These are phyloP conservation scores for Saguinus midas DNA, from an alignment of 2,113 vertebrate genomes.

Conservation along the genomic window DNA sequence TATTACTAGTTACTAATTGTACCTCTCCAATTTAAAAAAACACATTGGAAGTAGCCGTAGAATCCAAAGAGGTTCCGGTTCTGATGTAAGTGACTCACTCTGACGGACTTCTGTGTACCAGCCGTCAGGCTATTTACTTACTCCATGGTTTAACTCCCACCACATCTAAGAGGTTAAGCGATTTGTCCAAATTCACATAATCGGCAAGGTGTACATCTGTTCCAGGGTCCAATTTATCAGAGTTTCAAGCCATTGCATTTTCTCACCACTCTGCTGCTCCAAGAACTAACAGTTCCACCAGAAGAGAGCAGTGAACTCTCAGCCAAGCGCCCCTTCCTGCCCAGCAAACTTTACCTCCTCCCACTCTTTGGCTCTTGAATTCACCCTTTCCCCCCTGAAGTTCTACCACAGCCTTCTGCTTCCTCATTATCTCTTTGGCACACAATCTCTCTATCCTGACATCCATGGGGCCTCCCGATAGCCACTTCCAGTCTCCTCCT, in stretches of 20 bases:
- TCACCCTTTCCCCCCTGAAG: rapidly evolving
- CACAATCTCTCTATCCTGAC: neutral
- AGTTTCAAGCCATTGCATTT: neutral
- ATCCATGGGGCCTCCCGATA: rapidly evolving
- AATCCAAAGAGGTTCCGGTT: neutral
- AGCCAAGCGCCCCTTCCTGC: neutral
- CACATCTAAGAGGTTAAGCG: neutral
- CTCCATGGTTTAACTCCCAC: neutral
- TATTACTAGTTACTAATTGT: no score
- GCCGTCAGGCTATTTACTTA: neutral
- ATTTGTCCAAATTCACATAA: neutral
- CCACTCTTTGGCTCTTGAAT: neutral
- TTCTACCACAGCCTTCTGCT: neutral
- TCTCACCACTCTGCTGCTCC: neutral
- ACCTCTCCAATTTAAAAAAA: neutral
- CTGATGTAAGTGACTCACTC: rapidly evolving
- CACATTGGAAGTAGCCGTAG: neutral
- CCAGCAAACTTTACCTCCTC: rapidly evolving
- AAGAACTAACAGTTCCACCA: rapidly evolving
- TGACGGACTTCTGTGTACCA: rapidly evolving
- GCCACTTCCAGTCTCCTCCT: rapidly evolving
- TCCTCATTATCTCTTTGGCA: neutral
- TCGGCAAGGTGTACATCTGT: neutral
- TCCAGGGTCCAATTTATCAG: neutral
- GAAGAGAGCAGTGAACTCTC: no score